Base-by-base conservation (phyloP, 2,797 vertebrate species). In the Poeciliopsis infans region DNA sequence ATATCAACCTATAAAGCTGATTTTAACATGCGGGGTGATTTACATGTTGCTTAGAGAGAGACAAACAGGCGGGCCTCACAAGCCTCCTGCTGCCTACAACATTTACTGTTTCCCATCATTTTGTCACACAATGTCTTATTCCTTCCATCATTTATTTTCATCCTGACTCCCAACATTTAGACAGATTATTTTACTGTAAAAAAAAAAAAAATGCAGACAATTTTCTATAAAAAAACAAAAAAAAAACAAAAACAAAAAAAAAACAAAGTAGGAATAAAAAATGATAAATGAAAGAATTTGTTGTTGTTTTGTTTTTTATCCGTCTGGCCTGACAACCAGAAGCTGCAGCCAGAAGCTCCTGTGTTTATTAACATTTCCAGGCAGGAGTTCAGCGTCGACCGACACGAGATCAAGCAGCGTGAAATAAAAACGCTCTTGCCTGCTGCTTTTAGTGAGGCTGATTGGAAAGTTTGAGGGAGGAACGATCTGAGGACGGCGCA, bases 341-440 rank as follows among this genome's bases (percentile, higher is more conserved):
- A n/a, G 18, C 28, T 16, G 10, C 47, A 53, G 16, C 51, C 69
- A 61, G 49, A 53, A n/a, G 31, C 47, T 75, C 6, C 25, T 2
- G 55, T n/a, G 25, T 49, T 39, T 1, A 43, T 74, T 47, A 53
- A 31, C 13, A 25, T 76, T 72, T 79, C 75, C 59, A 66, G 47
- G 66, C 74, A 76, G 70, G 33, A 80, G 73, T 70, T 83, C 43
- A 64, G 64, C 45, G n/a, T 53, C 31, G 73, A 59, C 20, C 12
- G 77, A 51, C 39, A 57, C 53, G 16, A 25, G 20, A 76, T 71
- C 53, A 78, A 39, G 59, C 69, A 49, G 20, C 11, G 39, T 46
- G 51, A 79, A 81, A 77, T 59, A 39, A 25, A 86, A 79, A 72
- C 1, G 7, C 69, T 61, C 64, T 31, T 57, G 69, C 53, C 28